phyloP scores from a whole-genome alignment of 2,797 vertebrate species.

The Pseudotriccus pelzelni region DNA sequence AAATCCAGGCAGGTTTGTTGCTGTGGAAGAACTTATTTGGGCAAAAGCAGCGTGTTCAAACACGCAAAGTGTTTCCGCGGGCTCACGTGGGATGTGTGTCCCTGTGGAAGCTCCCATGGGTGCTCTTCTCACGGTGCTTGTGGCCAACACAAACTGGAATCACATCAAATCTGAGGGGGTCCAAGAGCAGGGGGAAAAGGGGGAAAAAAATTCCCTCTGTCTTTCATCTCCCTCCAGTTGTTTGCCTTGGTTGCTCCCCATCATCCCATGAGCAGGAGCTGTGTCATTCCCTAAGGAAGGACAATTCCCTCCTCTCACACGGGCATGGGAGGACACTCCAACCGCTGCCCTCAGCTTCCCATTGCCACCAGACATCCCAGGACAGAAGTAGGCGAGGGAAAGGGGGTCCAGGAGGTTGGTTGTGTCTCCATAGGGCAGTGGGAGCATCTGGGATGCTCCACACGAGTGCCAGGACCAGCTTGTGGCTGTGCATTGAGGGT shows the following conservation, averaged over 20 bases:
- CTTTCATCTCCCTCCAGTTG: background rate
- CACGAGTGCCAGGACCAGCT: rapidly evolving
- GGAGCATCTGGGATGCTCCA: background rate
- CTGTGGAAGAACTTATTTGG: background rate
- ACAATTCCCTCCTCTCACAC: background rate
- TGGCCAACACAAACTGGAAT: background rate
- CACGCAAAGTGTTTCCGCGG: background rate
- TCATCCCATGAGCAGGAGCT: background rate
- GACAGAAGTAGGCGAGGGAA: background rate
- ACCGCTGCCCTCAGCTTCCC: background rate
- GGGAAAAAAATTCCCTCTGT: background rate
- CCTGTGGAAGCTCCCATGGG: background rate
- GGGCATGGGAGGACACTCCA: rapidly evolving
- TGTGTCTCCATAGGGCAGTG: rapidly evolving
- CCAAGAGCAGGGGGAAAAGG: rapidly evolving
- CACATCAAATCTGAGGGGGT: rapidly evolving
- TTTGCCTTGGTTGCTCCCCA: background rate
- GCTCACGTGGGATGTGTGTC: rapidly evolving
- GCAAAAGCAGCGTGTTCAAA: background rate
- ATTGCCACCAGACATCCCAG: background rate
- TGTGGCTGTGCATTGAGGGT: background rate
- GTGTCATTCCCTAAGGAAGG: background rate
- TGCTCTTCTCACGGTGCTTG: background rate
- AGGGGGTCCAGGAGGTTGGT: background rate
- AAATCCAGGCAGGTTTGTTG: rapidly evolving